Base-by-base conservation (phyloP, 2,113 vertebrate species). In the Syngnathus scovelli region DNA sequence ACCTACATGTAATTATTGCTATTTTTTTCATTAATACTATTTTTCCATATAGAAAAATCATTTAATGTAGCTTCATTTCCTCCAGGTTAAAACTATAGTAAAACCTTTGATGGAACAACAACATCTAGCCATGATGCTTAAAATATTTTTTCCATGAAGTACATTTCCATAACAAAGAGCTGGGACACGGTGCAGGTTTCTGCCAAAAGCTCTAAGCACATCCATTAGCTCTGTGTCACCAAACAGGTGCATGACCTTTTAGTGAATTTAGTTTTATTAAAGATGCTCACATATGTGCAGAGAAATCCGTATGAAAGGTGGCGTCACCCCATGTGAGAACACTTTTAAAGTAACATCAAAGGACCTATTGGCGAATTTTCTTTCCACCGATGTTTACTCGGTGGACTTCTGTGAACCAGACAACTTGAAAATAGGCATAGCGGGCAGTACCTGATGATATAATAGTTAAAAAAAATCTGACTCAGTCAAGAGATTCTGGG, bases 281-380 rank as follows among this genome's bases (percentile, higher is more conserved):
- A 23, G 38, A 63, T 19, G 54, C 70, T 58, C 66, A 74, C 51
- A 74, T 65, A 66, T 21, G 54, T 69, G 49, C 68, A 78, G 46
- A 74, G 65, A 80, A 77, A 77, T 61, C 75, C 43, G 21, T 69
- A 68, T 76, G 68, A 79, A 83, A 74, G 72, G 61, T 33, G 71
- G 68, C 68, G 66, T 68, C 58, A 37, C 67, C 61, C 74, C 60
- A 76, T 58, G 37, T 62, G 66, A 15, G 41, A 44, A 48, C 65
- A 49, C 72, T 69, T 83, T 43, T 74, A 74, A 77, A 78, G 77
- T 79, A 73, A 83, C 85, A 86, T 87, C 77, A 86, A 87, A 88
- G 82, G 46, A 67, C 44, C 70, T 63, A 18, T 63, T 61, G 55
- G 64, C 59, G 77, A 80, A 81, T 78, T 78, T 68, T 18, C 55